A percentile compares a stretch with the other conserved stretches of the same genome.
These are phyloP conservation scores for Thecophora atra DNA, from an alignment of 2,888 invertebrate species.

Conservation along the genomic window DNA sequence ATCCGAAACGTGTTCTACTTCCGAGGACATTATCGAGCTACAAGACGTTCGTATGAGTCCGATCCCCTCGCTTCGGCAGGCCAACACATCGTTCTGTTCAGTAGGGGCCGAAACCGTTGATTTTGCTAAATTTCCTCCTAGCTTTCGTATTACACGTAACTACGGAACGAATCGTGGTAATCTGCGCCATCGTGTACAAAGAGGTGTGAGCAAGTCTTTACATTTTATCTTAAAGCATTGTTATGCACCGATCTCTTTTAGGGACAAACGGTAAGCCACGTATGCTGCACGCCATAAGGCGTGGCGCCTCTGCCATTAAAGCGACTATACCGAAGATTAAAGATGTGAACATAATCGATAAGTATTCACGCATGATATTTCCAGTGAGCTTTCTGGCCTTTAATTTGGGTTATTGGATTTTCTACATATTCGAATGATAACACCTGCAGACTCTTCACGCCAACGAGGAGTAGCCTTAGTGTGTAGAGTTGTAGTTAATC, in stretches of 20 bases:
- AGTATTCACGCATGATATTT: slow-evolving; percentile 94
- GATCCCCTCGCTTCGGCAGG: slow-evolving; percentile 79
- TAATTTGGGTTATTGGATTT: slow-evolving; percentile 95
- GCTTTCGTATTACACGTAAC: slow-evolving; percentile 79
- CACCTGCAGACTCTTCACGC: slow-evolving; percentile 55
- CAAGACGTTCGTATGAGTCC: slow-evolving; percentile 88
- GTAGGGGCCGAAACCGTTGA: slow-evolving; percentile 70
- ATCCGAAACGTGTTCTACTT: slow-evolving; percentile 65
- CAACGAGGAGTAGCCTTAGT: slow-evolving; percentile 49
- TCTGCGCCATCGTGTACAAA: slow-evolving; percentile 69
- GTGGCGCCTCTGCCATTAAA: slow-evolving; percentile 85
- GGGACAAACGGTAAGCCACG: slow-evolving; percentile 67
- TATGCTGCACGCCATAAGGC: slow-evolving; percentile 82
- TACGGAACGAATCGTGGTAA: slow-evolving; percentile 70
- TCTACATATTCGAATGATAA: slow-evolving; percentile 80
- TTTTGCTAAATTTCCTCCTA: slow-evolving; percentile 76
- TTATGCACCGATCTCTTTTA: slow-evolving; percentile 6
- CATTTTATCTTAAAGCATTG: not conserved
- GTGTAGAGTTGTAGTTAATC: slow-evolving; percentile 49
- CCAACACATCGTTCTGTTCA: slow-evolving; percentile 71
- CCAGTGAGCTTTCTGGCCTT: slow-evolving; percentile 95
- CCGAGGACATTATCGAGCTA: slow-evolving; percentile 87
- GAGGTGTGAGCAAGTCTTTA: slow-evolving; percentile 59
- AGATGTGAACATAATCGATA: slow-evolving; percentile 98
- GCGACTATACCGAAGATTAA: slow-evolving; percentile 95